A percentile compares a stretch with the other conserved stretches of the same genome.
Evolutionary conservation across 1,140 invertebrate species (phyloP).

Genomic region (Psix sp.): DNA sequence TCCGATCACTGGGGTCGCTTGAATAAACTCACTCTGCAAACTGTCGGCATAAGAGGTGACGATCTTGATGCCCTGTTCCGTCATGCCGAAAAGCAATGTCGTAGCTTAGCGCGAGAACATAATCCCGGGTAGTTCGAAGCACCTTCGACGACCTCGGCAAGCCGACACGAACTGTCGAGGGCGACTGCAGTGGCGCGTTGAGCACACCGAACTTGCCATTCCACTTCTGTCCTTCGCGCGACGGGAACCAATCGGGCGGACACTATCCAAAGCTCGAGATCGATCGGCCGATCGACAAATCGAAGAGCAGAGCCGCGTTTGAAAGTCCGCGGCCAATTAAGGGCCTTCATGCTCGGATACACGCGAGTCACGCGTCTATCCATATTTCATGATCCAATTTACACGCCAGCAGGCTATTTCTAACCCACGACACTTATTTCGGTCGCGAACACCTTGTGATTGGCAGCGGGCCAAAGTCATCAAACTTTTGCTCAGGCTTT

Average conservation of each 20-base stretch:
- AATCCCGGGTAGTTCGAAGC: conserved; percentile 40
- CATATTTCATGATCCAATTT: conserved; percentile 48
- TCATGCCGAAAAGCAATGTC: conserved; percentile 20
- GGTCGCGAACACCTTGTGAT: conserved; percentile 47
- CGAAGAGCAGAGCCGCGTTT: no score
- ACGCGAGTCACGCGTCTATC: conserved; percentile 18
- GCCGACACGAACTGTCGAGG: conserved; percentile 15
- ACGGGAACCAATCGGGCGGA: no score
- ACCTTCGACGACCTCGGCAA: conserved; percentile 43
- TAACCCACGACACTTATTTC: conserved; percentile 34
- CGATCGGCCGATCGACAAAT: background rate
- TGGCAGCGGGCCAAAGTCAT: conserved; percentile 48
- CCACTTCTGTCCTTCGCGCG: conserved; percentile 25
- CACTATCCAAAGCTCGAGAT: background rate
- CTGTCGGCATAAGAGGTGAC: conserved; percentile 43
- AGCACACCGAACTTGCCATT: conserved; percentile 37
- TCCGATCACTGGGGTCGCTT: no score
- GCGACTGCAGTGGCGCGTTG: conserved; percentile 21
- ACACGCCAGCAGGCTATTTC: conserved; percentile 22
- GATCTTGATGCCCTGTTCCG: conserved; percentile 57
- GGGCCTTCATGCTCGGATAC: conserved; percentile 38
- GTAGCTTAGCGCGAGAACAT: conserved; percentile 10
- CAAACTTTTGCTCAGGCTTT: conserved; percentile 37
- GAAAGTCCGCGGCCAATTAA: conserved; percentile 30
- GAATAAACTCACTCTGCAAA: conserved; percentile 61